Base-by-base conservation (phyloP, 2,797 vertebrate species). In the Enteromius unitaeniatus region DNA sequence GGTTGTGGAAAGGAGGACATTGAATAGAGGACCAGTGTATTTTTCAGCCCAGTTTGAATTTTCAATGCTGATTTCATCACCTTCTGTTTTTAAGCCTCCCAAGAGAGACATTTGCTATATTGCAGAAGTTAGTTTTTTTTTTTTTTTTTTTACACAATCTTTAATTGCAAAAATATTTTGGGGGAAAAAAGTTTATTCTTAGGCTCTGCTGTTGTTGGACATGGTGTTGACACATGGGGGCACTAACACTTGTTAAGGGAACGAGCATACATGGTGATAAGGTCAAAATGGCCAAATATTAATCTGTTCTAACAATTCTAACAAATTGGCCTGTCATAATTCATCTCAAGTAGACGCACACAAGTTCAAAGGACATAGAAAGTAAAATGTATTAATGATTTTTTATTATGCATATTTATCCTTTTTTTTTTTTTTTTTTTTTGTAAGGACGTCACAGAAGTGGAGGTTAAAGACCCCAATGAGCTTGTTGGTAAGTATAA, bases 401-500 rank as follows among this genome's bases (percentile, higher is more conserved):
- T 79, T n/a, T 21, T 3, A 49, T 34, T 70, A 10, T 82, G 15
- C 21, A 13, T 84, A 26, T 83, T 34, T 85, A 6, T 67, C 49
- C 45, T 89, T 75, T 90, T 87, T 6, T 92, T 28, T 28, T 28
- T 28, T 28, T 28, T 28, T 28, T 1, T 28, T 28, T 28, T 28
- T 28, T 28, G 1, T 28, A 28, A 99, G 96, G 96, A 96, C 85
- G 93, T 95, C 77, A 79, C 92, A 31, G 97, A 97, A 87, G 86
- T 93, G 76, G 97, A 99, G 89, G 97, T 93, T 77, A 96, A 93
- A 90, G 97, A 99, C 88, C 97, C 98, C 82, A 97, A 99, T 90
- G 98, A 99, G 83, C 92, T 99, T 28, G 98, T 99, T 84, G 98
- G 98, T 99, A 90, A 96, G 97, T 96, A 85, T 51, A 53, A 62